Evolutionary conservation across 1,140 invertebrate genomes (phyloP), one percentile per base, ranked within the genome.

Genomic region (Eupeodes corollae): DNA sequence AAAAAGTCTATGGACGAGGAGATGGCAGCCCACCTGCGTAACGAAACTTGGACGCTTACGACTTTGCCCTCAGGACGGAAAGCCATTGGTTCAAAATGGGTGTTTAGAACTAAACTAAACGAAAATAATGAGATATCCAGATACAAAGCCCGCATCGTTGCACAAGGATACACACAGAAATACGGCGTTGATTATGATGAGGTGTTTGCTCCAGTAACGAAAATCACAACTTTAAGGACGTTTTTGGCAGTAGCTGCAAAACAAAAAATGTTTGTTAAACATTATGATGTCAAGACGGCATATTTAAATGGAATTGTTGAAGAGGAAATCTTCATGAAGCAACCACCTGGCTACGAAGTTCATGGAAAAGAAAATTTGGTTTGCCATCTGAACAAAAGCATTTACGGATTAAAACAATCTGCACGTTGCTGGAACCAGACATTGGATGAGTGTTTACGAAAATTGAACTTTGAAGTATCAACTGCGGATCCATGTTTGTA

Each of bases 241-340:
- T 45, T 61, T 10, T 51, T 56, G 6, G 47, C 53, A 16, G 18
- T 56, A n/a, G 33, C 44, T 16, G 51, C 41, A 1, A 44, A 46
- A 50, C 11, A 45, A 19, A 41, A 47, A 30, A 8, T 46, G 9
- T 16, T 35, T 12, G 21, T 55, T 18, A 34, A 39, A n/a, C 60
- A 68, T 15, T 51, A 58, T 15, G 65, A 70, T 54, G 51, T 61
- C 0, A 56, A 52, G n/a, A 67, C 58, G n/a, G 69, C 71, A 0
- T 72, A 70, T 50, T 47, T 72, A 0, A 45, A 73, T 54, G 70
- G 66, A 1, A 37, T 59, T 8, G 37, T 72, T 5, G 43, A 70
- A 13, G 65, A 73, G 48, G 58, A 58, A 34, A 57, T 71, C 1
- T 72, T 57, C 46, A 57, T 70, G 49, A 15, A 40, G 14, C 52